Percentiles rank a stretch among this genome's conserved stretches.
Conservation (phyloP, 2,113 vertebrate genomes). For the Empidonax alnorum region DNA sequence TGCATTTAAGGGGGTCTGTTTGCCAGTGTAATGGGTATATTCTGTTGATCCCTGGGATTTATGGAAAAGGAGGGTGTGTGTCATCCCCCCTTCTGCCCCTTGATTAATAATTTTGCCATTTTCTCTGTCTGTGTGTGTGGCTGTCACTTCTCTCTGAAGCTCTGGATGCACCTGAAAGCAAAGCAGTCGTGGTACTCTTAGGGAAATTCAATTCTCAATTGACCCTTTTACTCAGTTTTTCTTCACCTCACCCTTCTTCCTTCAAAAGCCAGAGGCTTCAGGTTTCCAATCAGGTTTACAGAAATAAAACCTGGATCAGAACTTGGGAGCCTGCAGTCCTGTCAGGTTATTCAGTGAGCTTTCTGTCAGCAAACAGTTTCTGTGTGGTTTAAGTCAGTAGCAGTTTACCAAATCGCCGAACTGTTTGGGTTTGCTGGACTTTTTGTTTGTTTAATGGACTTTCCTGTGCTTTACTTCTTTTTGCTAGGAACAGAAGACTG, state of each 20-base stretch:
- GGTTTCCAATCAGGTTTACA: neutral
- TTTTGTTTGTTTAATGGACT: neutral
- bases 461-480: neutral
- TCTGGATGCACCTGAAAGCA: neutral
- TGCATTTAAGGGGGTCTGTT: neutral
- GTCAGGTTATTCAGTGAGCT: neutral
- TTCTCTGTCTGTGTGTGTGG: rapidly evolving
- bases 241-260: neutral
- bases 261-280: neutral
- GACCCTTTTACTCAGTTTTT: neutral
- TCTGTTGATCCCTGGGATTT: neutral
- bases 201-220: neutral
- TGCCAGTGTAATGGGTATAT: neutral
- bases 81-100: too few relatives aligned
- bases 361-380: neutral
- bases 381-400: neutral
- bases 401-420: neutral
- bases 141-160: neutral
- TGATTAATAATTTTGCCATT: neutral
- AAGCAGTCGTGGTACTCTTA: neutral
- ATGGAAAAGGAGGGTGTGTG: neutral
- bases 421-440: neutral
- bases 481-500: neutral
- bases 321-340: neutral
- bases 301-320: neutral